Conservation (phyloP, 1,140 invertebrate species). For the Watersipora subatra region DNA sequence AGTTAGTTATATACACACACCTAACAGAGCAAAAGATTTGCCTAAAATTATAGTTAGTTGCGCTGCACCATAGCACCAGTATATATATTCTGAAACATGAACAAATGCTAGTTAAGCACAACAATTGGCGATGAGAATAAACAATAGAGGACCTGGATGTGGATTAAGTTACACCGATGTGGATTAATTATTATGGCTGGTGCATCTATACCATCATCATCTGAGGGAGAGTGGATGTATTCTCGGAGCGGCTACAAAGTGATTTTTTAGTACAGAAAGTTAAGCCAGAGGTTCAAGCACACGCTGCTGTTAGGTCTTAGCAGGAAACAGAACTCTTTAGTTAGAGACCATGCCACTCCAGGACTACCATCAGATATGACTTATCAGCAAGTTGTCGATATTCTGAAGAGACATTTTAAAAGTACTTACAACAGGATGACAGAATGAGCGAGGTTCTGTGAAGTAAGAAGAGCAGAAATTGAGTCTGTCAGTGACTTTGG, state of each 20-base stretch:
- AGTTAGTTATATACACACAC: no score
- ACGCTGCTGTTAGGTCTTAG: not conserved
- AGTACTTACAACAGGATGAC: not conserved
- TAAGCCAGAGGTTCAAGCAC: not conserved
- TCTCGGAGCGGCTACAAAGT: not conserved
- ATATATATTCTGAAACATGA: no score
- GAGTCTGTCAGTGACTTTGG: not conserved
- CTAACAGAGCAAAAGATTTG: no score
- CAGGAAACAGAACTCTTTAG: not conserved
- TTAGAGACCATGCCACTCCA: not conserved
- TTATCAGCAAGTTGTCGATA: not conserved
- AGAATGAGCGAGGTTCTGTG: not conserved
- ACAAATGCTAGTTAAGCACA: no score
- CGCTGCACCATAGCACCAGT: no score
- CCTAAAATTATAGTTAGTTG: no score
- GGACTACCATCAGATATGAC: not conserved
- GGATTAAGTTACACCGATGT: no score
- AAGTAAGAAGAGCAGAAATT: not conserved
- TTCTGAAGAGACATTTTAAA: not conserved
- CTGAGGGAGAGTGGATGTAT: not conserved
- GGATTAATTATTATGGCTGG: not conserved
- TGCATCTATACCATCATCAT: not conserved
- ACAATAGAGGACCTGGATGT: no score
- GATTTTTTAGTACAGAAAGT: not conserved
- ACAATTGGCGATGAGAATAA: no score